Base-by-base conservation (phyloP, 2,888 invertebrate genomes). In the Achlya flavicornis region DNA sequence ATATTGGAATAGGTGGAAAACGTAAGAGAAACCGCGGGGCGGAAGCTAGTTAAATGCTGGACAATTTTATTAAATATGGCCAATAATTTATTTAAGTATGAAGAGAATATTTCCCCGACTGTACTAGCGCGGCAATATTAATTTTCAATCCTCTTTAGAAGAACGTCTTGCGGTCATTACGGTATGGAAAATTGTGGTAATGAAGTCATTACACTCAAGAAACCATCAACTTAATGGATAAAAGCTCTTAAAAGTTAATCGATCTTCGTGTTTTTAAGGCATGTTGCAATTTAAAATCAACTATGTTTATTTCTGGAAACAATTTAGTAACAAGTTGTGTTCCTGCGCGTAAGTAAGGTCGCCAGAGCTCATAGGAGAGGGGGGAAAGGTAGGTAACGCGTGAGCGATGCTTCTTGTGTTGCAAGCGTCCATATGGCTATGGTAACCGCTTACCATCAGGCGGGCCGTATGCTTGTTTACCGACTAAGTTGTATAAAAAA, bases 231-330 rank as follows among this genome's bases (percentile, higher is more conserved):
- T 69, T 91, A 92, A 92, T 92, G 92, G 90, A 85, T 83, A 85
- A 91, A 91, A 83, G 86, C 90, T 91, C 85, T 92, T 89, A 91
- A 90, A 90, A 88, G 78, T 85, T 88, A 90, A 90, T 90, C 86
- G 84, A 87, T 89, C 85, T 83, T 78, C 79, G 69, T 76, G 77
- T 82, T 85, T 85, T 85, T 80, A 78, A 81, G 74, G 66, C 63
- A 69, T 77, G 73, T 79, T 74, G 77, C 72, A 81, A 77, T 76
- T 78, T 78, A 71, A 79, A 76, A 78, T 80, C 76, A 76, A 41
- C 60, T 41, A 41, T 60, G 19, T 19, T 41, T 16, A 41, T 41
- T 26, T 19, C 60, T 60, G 12, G 41, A 43, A 60, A 26, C 43
- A 60, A 19, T 60, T 41, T 43, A 26, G 58, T 38, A 38, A 60